A percentile compares a stretch with the other conserved stretches of the same genome.
Evolutionary conservation across 2,113 vertebrate genomes (phyloP).

Genomic region (Rutilus rutilus): DNA sequence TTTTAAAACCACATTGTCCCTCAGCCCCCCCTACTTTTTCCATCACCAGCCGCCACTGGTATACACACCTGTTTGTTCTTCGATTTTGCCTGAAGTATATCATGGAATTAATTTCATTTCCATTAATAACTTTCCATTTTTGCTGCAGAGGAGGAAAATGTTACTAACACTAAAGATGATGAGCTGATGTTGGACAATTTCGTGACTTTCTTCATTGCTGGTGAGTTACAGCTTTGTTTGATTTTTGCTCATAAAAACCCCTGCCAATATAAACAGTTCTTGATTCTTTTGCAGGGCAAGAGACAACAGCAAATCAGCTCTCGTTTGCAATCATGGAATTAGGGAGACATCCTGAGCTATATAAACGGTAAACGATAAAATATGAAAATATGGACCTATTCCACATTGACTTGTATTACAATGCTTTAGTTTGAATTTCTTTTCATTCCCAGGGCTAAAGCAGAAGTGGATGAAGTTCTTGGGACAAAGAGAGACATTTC

Average conservation of each 20-base stretch:
- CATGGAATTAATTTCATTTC: too few species aligned
- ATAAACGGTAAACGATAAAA: slow-evolving; percentile 82
- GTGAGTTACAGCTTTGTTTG: slow-evolving; percentile 66
- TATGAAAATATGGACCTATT: neutral
- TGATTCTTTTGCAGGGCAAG: slow-evolving; percentile 80
- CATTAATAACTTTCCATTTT: neutral
- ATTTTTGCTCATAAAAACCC: neutral
- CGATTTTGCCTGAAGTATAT: too few species aligned
- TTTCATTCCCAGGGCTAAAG: slow-evolving; percentile 72
- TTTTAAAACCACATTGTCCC: too few species aligned
- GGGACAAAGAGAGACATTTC: slow-evolving; percentile 85
- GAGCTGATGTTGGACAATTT: slow-evolving; percentile 91
- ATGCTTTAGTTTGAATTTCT: neutral
- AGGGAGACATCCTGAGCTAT: slow-evolving; percentile 83
- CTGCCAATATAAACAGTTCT: neutral
- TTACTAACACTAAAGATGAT: slow-evolving; percentile 74
- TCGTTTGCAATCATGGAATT: slow-evolving; percentile 89
- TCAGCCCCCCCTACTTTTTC: too few species aligned
- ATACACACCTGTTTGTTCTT: too few species aligned
- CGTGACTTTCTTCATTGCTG: slow-evolving; percentile 90
- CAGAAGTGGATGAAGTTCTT: slow-evolving; percentile 87
- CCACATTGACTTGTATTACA: neutral
- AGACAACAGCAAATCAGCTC: slow-evolving; percentile 89
- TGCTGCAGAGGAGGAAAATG: slow-evolving; percentile 75
- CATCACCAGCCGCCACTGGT: too few species aligned